Percentiles rank a stretch among this genome's conserved stretches.
Conservation (phyloP, 2,888 invertebrate genomes). For the Phaonia tiefii region DNA sequence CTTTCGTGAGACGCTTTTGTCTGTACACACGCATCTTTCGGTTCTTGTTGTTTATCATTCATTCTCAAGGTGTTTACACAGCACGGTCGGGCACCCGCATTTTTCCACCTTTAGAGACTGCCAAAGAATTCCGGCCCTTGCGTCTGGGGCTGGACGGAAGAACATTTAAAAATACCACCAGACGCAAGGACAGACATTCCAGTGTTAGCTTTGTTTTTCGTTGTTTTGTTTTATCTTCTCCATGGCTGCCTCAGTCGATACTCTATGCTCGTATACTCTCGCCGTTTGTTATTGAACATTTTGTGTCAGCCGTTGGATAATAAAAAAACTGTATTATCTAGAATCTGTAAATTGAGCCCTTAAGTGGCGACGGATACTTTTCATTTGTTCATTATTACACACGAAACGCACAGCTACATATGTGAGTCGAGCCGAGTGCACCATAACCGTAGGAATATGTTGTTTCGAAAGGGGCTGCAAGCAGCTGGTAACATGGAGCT, state of each 20-base stretch:
- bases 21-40: neutral
- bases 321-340: slow-evolving; percentile 62
- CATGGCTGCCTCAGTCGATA: neutral
- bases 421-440: too few species aligned
- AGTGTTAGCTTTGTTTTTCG: slow-evolving; percentile 31
- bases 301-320: slow-evolving; percentile 51
- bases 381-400: slow-evolving; percentile 57
- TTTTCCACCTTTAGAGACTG: slow-evolving; percentile 29
- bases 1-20: neutral
- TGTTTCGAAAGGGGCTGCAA: too few species aligned
- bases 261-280: too few species aligned
- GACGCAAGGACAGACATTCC: slow-evolving; percentile 32
- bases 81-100: slow-evolving; percentile 55
- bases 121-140: neutral
- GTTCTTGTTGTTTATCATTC: slow-evolving; percentile 10
- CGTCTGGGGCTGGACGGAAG: neutral
- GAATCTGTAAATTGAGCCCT: slow-evolving; percentile 66
- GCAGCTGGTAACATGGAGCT: too few species aligned
- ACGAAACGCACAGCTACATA: slow-evolving; percentile 6
- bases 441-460: too few species aligned
- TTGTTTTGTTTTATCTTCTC: slow-evolving; percentile 27
- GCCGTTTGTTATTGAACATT: slow-evolving; percentile 15
- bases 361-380: slow-evolving; percentile 63
- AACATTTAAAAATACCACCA: slow-evolving; percentile 26
- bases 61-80: slow-evolving; percentile 58